Evolutionary conservation across 2,113 vertebrate genomes (phyloP).

Genomic region (Actenoides lindsayi): DNA sequence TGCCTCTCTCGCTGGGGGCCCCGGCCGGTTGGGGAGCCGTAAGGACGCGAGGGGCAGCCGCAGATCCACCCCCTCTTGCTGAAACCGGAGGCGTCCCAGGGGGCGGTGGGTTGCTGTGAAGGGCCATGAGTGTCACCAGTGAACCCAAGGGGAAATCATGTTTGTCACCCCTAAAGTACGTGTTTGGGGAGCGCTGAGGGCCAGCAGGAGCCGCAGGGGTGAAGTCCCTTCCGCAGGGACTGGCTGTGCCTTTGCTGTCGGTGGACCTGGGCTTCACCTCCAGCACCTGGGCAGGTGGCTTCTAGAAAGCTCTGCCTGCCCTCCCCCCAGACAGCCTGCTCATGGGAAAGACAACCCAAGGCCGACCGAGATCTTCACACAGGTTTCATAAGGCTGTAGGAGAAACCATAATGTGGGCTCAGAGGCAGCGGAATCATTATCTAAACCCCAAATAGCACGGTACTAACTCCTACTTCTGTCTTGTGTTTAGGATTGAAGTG

Average conservation of each 20-base stretch:
- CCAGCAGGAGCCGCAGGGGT: rapidly evolving
- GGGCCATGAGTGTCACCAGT: rapidly evolving
- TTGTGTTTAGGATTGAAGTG: conserved; percentile 11
- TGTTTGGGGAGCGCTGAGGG: no score
- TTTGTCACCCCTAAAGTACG: rapidly evolving
- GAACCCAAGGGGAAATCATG: rapidly evolving
- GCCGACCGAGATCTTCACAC: neutral
- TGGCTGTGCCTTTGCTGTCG: neutral
- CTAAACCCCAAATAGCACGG: conserved; percentile 29
- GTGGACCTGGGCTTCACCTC: rapidly evolving
- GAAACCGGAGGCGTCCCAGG: neutral
- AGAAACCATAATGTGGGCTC: conserved; percentile 19
- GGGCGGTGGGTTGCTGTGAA: neutral
- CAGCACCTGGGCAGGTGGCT: rapidly evolving
- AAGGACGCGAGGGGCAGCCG: neutral
- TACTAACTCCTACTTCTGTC: conserved; percentile 38
- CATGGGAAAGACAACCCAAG: neutral
- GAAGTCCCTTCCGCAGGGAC: neutral
- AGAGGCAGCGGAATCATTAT: neutral
- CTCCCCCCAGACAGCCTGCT: neutral
- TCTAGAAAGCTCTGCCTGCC: neutral
- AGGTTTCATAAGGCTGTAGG: neutral
- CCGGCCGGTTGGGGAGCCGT: neutral
- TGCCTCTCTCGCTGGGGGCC: neutral
- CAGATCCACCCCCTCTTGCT: rapidly evolving